These are phyloP conservation scores for Chlamydotis undulata DNA, from an alignment of 2,113 vertebrate genomes.

Conservation along the genomic window DNA sequence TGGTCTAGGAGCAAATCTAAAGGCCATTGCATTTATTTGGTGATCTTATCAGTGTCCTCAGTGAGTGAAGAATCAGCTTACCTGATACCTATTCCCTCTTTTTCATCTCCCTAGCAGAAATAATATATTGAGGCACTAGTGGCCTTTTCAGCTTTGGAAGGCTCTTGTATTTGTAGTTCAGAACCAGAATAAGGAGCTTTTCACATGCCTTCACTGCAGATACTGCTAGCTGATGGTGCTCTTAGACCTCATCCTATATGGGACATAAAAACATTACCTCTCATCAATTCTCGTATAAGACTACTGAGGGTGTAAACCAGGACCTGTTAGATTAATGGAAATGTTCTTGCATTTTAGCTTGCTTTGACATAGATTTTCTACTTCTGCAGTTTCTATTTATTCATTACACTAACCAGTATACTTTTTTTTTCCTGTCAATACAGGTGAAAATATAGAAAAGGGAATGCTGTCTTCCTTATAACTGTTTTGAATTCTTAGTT, in stretches of 20 bases:
- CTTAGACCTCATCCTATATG: neutral
- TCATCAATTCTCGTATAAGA: neutral
- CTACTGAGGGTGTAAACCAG: neutral
- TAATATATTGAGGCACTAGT: neutral
- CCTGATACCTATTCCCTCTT: neutral
- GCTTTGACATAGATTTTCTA: neutral
- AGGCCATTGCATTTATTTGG: neutral
- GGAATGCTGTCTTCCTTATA: neutral
- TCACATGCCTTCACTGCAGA: neutral
- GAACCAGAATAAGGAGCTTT: neutral
- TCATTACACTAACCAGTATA: neutral
- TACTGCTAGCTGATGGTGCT: neutral
- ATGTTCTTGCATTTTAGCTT: neutral
- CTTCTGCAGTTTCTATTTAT: neutral
- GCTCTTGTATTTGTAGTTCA: neutral
- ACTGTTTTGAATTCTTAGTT: neutral
- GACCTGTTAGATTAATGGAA: neutral
- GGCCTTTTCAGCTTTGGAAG: neutral
- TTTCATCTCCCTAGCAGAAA: neutral
- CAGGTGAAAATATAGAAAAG: neutral
- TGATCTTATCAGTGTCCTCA: neutral
- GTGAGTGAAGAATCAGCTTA: neutral
- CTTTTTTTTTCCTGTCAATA: neutral
- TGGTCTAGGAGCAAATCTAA: neutral
- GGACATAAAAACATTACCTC: neutral